Evolutionary conservation across 2,797 vertebrate genomes (phyloP), one percentile per base, ranked within the genome.

Genomic region (Adelosebastes latens): DNA sequence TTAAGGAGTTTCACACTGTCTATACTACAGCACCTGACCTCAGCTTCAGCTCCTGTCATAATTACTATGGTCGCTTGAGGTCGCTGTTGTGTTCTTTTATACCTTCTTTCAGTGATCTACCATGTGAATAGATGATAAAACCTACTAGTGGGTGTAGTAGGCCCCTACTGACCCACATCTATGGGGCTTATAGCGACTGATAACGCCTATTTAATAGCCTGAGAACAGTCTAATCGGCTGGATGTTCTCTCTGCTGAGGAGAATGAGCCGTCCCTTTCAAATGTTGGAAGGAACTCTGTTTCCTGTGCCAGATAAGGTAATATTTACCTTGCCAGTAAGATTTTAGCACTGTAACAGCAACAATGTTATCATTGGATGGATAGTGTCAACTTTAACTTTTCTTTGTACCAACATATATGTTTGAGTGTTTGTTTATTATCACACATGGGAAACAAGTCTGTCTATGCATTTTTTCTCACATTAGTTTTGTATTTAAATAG

Each of bases 401-500:
- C 39, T 6, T 42, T 42, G 39, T 42, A 5, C 24, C 36, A 65
- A 46, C 24, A 65, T 52, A 18, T 77, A 58, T 73, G 29, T 82
- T 24, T 77, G 49, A 52, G 14, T 58, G 65, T 62, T 72, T 58
- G 65, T 62, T 72, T 77, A 70, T 79, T 67, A 62, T 72, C 77
- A 42, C 27, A 81, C 20, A 46, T 32, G 46, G 56, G 20, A 74
- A 80, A 46, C 8, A 72, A 31, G 27, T 75, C 18, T 82, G 13
- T 76, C 20, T 76, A 18, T 75, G 52, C 67, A 79, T 79, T 71
- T 84, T 84, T 72, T 83, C 75, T 78, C 77, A 82, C 64, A 75
- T 29, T 85, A 78, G 74, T 86, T 90, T 87, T 90, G 69, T 90
- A 92, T 86, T 88, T 87, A 88, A 88, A 87, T 89, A 89, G 83